Percentiles rank a stretch among this genome's conserved stretches.
Conservation (phyloP, 2,888 invertebrate genomes). For the Thera obeliscata region DNA sequence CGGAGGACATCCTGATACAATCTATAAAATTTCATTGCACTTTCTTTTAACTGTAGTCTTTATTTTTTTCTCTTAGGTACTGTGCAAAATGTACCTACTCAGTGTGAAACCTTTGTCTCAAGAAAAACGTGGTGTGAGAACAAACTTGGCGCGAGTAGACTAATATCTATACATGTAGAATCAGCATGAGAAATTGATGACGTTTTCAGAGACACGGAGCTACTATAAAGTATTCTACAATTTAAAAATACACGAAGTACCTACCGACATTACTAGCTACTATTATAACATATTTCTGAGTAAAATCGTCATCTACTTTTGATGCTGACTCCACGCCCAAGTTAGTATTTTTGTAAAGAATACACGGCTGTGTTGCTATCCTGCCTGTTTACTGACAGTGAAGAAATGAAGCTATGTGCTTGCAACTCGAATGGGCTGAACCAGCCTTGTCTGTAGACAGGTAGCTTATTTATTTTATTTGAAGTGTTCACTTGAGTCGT, state of each 20-base stretch:
- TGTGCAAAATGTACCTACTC: not conserved
- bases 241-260: not conserved
- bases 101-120: not conserved
- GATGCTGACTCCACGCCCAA: not conserved
- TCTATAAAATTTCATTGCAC: not conserved
- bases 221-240: not conserved
- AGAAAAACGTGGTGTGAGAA: not conserved
- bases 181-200: not conserved
- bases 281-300: not conserved
- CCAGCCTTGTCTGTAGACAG: not conserved
- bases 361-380: not conserved
- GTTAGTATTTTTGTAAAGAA: not conserved
- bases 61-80: not conserved
- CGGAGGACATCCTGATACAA: conserved; percentile 23
- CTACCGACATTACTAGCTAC: not conserved
- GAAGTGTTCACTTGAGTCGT: conserved; percentile 90
- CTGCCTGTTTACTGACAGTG: not conserved
- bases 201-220: not conserved
- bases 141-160: not conserved
- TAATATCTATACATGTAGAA: not conserved
- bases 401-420: not conserved
- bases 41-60: not conserved
- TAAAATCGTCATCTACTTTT: not conserved
- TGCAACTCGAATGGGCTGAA: not conserved
- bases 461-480: not conserved